A percentile compares a stretch with the other conserved stretches of the same genome.
These are phyloP conservation scores for Montipora cactus DNA, from an alignment of 64 coral and sea anemone species.

Conservation along the genomic window DNA sequence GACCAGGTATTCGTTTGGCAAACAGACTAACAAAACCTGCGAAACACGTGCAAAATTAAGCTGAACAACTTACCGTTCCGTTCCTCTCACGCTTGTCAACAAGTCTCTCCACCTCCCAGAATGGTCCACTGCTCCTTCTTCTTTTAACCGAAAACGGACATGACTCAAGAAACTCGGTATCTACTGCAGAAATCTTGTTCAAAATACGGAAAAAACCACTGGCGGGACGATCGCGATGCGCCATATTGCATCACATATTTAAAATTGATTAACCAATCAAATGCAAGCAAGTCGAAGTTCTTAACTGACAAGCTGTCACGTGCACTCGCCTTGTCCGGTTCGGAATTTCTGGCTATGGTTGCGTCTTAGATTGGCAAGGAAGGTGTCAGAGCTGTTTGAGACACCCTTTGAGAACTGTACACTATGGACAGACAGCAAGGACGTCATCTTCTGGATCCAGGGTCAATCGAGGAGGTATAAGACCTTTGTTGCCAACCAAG, in stretches of 20 bases:
- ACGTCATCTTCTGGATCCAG: too few species aligned
- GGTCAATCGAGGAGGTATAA: too few species aligned
- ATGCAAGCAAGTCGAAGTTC: neutral
- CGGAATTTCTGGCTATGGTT: constrained; percentile 6
- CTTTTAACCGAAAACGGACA: neutral
- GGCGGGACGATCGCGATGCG: neutral
- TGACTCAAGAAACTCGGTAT: neutral
- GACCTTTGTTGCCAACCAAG: too few species aligned
- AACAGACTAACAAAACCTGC: neutral
- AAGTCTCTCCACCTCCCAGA: constrained; percentile 10
- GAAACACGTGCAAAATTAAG: constrained; percentile 8
- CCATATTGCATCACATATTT: neutral
- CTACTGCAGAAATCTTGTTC: neutral
- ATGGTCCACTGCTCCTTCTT: neutral
- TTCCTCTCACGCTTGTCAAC: neutral
- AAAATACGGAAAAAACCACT: neutral
- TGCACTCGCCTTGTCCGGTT: neutral
- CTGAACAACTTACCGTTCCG: constrained; percentile 1
- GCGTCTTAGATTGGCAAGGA: too few species aligned
- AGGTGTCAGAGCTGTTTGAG: too few species aligned
- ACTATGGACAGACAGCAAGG: too few species aligned
- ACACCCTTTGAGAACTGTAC: too few species aligned
- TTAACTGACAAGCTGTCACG: constrained; percentile 4
- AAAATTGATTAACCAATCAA: neutral
- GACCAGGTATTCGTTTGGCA: neutral